Evolutionary conservation across 2,888 invertebrate species (phyloP), one percentile per base, ranked within the genome.

Genomic region (Himalopsyche tibetana): DNA sequence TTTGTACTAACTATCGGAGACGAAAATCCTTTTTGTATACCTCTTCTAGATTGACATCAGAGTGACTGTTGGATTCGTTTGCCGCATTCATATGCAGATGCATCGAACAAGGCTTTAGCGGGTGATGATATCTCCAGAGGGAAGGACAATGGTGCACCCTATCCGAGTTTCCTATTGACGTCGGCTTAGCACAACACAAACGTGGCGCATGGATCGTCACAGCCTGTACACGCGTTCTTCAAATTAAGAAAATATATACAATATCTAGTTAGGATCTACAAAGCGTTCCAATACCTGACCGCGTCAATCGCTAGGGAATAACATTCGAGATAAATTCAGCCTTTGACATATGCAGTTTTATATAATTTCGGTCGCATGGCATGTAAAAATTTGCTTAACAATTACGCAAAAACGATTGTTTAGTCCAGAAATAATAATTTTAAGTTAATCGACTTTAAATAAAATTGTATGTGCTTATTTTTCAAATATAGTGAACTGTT

Each of bases 91-190:
- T 63, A 63, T 63, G 63, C 63, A 63, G 63, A 63, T 63, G 9
- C 63, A 63, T 63, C 28, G 63, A 28, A 63, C 28, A 28, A 28
- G 28, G 28, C 63, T 63, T 63, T 28, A 28, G 63, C 63, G 63
- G 63, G 63, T 63, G 63, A 63, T 63, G 63, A 63, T 63, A 63
- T 63, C 63, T 63, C 28, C 63, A 63, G 63, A 63, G 63, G 63
- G 63, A 63, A 63, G 63, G 63, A 63, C 63, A 63, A 63, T 63
- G 63, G 63, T 63, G 63, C 63, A 63, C 63, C 63, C 63, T 63
- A 63, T 63, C 63, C 63, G 11, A 63, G n/a, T 19, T 28, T 63
- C 19, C 63, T 63, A 63, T 63, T 63, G 63, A 63, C 6, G 63
- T 63, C 63, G 63, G 63, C 63, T 19, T 63, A 63, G 19, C 11